Percentiles rank a stretch among this genome's conserved stretches.
Evolutionary conservation across 2,113 vertebrate species (phyloP).

Genomic region (human (Homo sapiens)): GRCh38 chr13:105658501-105659000

Average conservation of each 20-base stretch:
- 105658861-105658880: not conserved
- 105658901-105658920: constrained; percentile 19
- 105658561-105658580: constrained; percentile 54
- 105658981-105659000: constrained; percentile 64
- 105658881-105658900: constrained; percentile 6
- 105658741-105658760: constrained; percentile 56
- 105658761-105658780: constrained; percentile 33
- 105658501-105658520: constrained; percentile 69
- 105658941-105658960: constrained; percentile 54
- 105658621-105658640: constrained; percentile 54
- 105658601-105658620: constrained; percentile 70
- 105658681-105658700: constrained; percentile 7
- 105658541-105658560: constrained; percentile 61
- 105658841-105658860: constrained; percentile 10
- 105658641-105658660: constrained; percentile 45
- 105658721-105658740: constrained; percentile 58
- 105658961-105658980: constrained; percentile 28
- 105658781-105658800: constrained; percentile 53
- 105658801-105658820: constrained; percentile 64
- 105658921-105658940: constrained; percentile 44
- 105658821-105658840: constrained; percentile 48
- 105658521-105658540: constrained; percentile 57
- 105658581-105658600: constrained; percentile 68
- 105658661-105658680: constrained; percentile 16
- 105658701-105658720: not conserved